phyloP scores from a whole-genome alignment of 2,797 vertebrate species.

The Phalanger gymnotis region DNA sequence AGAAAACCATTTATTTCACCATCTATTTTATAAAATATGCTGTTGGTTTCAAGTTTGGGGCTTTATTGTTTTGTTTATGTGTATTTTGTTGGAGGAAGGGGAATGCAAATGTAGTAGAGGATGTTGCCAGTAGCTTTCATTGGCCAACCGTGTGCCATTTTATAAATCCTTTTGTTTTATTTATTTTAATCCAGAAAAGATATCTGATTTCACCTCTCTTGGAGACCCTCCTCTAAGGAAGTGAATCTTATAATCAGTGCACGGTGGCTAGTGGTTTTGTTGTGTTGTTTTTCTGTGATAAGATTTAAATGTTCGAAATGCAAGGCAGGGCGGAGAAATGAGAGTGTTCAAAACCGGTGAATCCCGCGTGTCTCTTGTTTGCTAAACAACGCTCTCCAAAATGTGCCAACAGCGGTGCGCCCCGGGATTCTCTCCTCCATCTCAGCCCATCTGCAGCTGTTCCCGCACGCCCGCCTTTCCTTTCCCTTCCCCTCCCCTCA shows the following conservation, averaged over 20 bases:
- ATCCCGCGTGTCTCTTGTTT: slow-evolving; percentile 71
- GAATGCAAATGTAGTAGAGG: background rate
- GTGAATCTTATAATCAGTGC: background rate
- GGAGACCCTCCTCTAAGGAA: slow-evolving; percentile 46
- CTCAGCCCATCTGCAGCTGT: slow-evolving; percentile 47
- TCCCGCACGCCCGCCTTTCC: background rate
- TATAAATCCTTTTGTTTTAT: background rate
- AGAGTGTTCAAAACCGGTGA: slow-evolving; percentile 53
- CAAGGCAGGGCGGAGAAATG: background rate
- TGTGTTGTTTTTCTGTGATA: slow-evolving; percentile 14
- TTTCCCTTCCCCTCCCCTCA: background rate
- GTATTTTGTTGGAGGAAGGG: background rate
- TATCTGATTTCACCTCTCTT: slow-evolving; percentile 3
- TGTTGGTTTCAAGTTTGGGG: background rate
- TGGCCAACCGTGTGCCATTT: background rate
- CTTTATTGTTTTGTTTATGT: slow-evolving; percentile 37
- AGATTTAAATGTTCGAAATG: slow-evolving; percentile 20
- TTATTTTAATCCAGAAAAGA: slow-evolving; percentile 24
- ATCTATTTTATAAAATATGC: slow-evolving; percentile 50
- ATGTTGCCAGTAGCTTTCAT: background rate
- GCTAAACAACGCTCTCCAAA: slow-evolving; percentile 73
- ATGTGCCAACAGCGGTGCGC: slow-evolving; percentile 72
- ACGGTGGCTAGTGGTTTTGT: slow-evolving; percentile 12
- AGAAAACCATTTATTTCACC: slow-evolving; percentile 56
- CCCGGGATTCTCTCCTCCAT: background rate